phyloP scores from a whole-genome alignment of 2,797 vertebrate genomes.

The Intellagama lesueurii region DNA sequence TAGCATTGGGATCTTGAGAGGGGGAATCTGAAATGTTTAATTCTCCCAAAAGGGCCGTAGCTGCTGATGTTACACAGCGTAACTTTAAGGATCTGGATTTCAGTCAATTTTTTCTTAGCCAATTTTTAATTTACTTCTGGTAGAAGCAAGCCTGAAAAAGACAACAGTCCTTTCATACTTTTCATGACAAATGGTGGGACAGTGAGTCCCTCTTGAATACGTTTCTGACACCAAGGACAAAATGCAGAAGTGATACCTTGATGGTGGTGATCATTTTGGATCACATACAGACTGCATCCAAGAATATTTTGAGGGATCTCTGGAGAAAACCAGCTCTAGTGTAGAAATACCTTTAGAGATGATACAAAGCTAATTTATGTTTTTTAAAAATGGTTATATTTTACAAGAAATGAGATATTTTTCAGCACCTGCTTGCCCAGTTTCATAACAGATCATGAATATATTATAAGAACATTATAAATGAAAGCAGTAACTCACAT shows the following conservation, averaged over 20 bases:
- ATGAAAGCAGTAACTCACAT: not conserved
- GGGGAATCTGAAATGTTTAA: no score
- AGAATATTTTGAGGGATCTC: not conserved
- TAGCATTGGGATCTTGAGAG: no score
- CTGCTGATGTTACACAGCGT: no score
- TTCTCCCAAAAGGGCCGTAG: no score
- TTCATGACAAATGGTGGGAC: not conserved
- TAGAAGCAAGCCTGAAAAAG: not conserved
- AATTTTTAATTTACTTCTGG: no score
- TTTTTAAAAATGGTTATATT: not conserved
- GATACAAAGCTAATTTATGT: not conserved
- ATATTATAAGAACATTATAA: not conserved
- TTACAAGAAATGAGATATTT: not conserved
- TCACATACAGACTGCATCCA: not conserved
- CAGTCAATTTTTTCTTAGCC: no score
- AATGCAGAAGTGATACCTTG: not conserved
- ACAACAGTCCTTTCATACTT: not conserved
- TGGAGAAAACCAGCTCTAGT: not conserved
- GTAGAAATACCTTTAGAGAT: not conserved
- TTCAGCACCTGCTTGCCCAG: not conserved
- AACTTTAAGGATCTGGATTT: no score
- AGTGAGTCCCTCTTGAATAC: not conserved
- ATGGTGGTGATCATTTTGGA: not conserved
- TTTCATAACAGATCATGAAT: slow-evolving; percentile 8
- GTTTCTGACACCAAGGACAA: not conserved